A percentile compares a stretch with the other conserved stretches of the same genome.
These are phyloP conservation scores for Buathra laborator DNA, from an alignment of 2,888 invertebrate species.

Conservation along the genomic window DNA sequence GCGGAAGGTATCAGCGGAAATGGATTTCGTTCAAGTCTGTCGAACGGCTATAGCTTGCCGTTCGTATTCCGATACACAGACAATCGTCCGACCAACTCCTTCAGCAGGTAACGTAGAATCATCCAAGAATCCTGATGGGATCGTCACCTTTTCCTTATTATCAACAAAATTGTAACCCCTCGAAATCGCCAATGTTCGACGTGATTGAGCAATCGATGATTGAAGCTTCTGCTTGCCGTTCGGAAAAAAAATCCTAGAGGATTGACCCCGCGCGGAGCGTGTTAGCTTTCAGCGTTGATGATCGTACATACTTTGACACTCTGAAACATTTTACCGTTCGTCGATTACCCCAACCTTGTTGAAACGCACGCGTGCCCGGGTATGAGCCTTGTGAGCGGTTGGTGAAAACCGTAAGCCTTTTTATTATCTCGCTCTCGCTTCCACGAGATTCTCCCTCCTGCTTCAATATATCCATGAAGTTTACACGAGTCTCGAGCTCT, in stretches of 20 bases:
- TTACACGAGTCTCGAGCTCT: conserved; percentile 13
- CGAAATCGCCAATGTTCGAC: background rate
- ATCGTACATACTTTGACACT: conserved; percentile 42
- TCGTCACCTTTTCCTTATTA: conserved; percentile 6
- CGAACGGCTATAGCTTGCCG: conserved; percentile 49
- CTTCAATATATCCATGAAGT: conserved; percentile 44
- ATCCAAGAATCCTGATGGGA: background rate
- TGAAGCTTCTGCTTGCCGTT: background rate
- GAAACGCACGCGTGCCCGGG: conserved; percentile 6
- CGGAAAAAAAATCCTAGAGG: conserved; percentile 6
- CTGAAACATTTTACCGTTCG: conserved; percentile 47
- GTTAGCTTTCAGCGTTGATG: conserved; percentile 5
- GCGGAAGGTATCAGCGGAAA: conserved; percentile 44
- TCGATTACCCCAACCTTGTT: conserved; percentile 42
- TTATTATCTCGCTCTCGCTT: background rate
- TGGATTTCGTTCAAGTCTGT: conserved; percentile 49
- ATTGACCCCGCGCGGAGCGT: conserved; percentile 8
- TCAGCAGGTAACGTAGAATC: conserved; percentile 18
- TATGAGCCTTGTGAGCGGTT: conserved; percentile 4
- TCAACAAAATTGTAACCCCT: background rate
- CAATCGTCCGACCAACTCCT: background rate
- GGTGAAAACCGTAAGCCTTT: conserved; percentile 39
- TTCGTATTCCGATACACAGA: background rate
- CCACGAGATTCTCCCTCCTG: background rate
- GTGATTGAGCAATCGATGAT: background rate